phyloP scores from a whole-genome alignment of 2,888 invertebrate genomes.

The Netelia inedita region DNA sequence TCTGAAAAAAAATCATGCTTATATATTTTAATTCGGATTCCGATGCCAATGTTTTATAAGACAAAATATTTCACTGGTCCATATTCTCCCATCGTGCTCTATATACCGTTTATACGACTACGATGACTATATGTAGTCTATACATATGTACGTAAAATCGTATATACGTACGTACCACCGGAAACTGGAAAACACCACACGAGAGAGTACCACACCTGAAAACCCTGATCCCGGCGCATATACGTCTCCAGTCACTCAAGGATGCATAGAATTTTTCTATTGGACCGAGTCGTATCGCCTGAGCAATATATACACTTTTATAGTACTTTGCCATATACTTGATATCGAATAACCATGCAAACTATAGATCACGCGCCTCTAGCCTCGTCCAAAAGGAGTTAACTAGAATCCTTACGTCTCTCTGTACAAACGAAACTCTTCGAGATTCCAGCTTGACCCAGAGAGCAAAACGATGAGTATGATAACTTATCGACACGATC shows the following conservation, averaged over 20 bases:
- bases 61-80: too few species aligned
- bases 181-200: constrained; percentile 36
- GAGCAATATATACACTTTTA: constrained; percentile 55
- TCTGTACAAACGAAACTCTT: too few species aligned
- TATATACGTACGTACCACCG: constrained; percentile 20
- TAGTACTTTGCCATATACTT: constrained; percentile 44
- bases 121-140: too few species aligned
- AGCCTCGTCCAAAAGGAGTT: neutral
- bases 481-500: too few species aligned
- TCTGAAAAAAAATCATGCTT: too few species aligned
- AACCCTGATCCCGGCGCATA: constrained; percentile 18
- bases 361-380: constrained; percentile 13
- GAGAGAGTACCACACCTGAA: constrained; percentile 24
- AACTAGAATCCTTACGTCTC: constrained; percentile 24
- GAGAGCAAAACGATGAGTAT: too few species aligned
- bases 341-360: constrained; percentile 8
- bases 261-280: constrained; percentile 73
- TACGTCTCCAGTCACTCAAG: constrained; percentile 67
- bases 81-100: too few species aligned
- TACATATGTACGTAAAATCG: too few species aligned
- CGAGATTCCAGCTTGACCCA: too few species aligned
- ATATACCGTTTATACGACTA: too few species aligned
- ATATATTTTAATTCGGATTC: too few species aligned
- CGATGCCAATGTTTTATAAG: too few species aligned
- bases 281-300: constrained; percentile 58